Evolutionary conservation across 2,888 invertebrate genomes (phyloP).

Genomic region (Matsumyia berberina): DNA sequence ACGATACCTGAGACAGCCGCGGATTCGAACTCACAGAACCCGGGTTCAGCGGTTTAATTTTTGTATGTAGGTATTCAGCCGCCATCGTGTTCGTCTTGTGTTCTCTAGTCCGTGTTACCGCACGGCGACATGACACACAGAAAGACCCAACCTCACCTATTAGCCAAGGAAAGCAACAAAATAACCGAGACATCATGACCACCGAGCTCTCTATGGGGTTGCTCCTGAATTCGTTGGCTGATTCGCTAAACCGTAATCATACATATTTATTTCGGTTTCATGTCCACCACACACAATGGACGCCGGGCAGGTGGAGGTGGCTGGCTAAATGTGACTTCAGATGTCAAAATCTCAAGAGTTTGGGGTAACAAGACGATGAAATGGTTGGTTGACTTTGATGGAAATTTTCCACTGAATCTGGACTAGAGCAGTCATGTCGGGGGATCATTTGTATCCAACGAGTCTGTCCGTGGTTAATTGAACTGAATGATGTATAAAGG

Average conservation of each 20-base stretch:
- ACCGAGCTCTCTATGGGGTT: conserved; percentile 27
- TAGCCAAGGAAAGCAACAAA: neutral
- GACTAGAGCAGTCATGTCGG: neutral
- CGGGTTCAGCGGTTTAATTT: conserved; percentile 55
- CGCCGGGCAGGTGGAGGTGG: conserved; percentile 53
- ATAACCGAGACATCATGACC: conserved; percentile 19
- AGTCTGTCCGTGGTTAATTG: conserved; percentile 1
- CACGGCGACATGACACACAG: conserved; percentile 4
- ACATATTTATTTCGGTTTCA: conserved; percentile 60
- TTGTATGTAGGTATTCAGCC: conserved; percentile 31
- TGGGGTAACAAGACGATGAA: conserved; percentile 51
- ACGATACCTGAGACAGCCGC: conserved; percentile 13
- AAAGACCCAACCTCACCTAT: conserved; percentile 40
- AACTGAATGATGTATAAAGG: neutral
- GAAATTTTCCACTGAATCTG: neutral
- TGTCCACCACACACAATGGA: conserved; percentile 9
- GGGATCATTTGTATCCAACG: neutral
- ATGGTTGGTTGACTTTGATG: conserved; percentile 59
- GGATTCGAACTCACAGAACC: conserved; percentile 1
- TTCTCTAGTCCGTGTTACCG: conserved; percentile 11
- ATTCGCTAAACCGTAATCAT: conserved; percentile 64
- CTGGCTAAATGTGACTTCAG: conserved; percentile 46
- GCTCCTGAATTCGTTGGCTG: conserved; percentile 41
- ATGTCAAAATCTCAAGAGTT: conserved; percentile 52
- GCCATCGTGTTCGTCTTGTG: conserved; percentile 27